Conservation (phyloP, 2,797 vertebrate genomes). For the Cyclopterus lumpus region DNA sequence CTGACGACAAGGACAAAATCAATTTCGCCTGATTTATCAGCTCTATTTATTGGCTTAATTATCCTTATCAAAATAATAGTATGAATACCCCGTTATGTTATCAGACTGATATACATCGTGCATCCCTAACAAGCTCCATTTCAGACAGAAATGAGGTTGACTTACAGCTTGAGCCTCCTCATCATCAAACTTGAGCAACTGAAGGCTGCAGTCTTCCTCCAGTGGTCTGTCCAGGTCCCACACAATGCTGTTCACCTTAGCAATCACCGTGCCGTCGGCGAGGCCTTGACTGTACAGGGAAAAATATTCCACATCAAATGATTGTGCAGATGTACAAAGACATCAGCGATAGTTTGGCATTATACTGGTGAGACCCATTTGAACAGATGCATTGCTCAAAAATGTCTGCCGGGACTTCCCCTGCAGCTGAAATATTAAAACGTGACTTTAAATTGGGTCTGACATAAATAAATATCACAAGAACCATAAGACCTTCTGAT, state of each 20-base stretch:
- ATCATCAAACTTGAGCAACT: conserved; percentile 97
- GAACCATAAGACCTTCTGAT: background rate
- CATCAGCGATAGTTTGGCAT: background rate
- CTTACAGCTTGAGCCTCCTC: conserved; percentile 97
- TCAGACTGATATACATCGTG: background rate
- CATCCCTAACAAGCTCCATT: background rate
- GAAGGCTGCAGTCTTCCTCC: conserved; percentile 91
- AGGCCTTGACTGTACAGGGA: conserved; percentile 89
- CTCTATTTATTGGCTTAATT: background rate
- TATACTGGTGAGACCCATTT: too few species aligned
- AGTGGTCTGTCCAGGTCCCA: conserved; percentile 97
- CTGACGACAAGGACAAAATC: too few species aligned
- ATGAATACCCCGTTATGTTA: background rate
- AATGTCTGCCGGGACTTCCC: background rate
- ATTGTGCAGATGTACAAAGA: background rate
- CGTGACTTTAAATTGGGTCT: background rate
- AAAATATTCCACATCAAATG: conserved; percentile 13
- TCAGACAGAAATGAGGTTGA: conserved; percentile 37
- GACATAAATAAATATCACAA: background rate
- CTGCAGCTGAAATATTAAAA: background rate
- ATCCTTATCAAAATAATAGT: background rate
- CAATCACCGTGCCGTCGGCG: conserved; percentile 94
- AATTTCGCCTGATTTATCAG: too few species aligned
- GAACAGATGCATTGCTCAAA: background rate
- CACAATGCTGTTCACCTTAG: conserved; percentile 93